Conservation (phyloP, 2,113 vertebrate genomes). For the Eira barbara region DNA sequence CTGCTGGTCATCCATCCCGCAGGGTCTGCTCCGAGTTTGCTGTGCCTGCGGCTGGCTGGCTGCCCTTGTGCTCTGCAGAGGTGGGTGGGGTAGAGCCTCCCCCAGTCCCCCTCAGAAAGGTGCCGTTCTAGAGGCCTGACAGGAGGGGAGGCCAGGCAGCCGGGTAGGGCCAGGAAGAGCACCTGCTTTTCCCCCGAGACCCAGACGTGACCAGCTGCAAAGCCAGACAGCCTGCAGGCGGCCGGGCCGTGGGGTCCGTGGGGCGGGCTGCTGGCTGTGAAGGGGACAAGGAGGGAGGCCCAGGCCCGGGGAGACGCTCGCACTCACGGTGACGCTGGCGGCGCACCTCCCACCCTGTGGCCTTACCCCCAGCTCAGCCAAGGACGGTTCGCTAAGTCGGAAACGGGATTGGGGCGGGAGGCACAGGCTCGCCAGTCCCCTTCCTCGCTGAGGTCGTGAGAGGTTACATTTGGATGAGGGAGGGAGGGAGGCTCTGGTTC, state of each 20-base stretch:
- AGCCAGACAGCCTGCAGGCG: neutral
- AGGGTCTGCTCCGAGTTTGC: neutral
- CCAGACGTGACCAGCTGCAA: neutral
- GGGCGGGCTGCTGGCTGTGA: neutral
- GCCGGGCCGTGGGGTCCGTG: neutral
- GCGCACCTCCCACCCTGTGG: neutral
- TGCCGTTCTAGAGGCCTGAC: neutral
- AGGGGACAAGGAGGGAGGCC: neutral
- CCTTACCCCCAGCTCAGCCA: neutral
- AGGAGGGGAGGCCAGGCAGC: neutral
- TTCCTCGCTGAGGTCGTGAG: neutral
- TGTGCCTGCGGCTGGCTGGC: neutral
- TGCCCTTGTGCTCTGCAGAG: neutral
- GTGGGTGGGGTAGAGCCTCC: neutral
- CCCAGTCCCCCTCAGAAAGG: neutral
- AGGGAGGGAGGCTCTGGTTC: too few species aligned
- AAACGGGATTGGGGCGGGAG: neutral
- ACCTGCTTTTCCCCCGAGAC: neutral
- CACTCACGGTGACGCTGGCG: accelerated
- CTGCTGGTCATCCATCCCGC: neutral
- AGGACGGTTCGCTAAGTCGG: neutral
- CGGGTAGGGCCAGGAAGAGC: neutral
- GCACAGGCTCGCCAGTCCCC: neutral
- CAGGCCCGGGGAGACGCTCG: neutral
- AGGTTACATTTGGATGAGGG: neutral